Conservation (phyloP, 2,797 vertebrate species). For the Apogon talboti region DNA sequence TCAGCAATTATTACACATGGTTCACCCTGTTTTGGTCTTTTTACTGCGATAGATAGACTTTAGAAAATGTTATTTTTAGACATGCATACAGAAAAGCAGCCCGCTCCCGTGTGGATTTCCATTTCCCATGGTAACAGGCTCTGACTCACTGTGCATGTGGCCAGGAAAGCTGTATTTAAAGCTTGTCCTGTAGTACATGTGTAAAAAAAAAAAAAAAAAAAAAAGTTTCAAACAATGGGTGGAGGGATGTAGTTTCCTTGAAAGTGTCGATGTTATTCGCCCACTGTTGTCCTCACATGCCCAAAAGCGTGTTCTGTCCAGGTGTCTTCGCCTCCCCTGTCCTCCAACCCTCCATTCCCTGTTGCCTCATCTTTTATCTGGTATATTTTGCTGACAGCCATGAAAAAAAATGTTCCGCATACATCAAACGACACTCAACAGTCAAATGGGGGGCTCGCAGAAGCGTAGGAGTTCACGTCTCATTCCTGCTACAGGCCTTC, state of each 20-base stretch:
- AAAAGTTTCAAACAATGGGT: conserved; percentile 2
- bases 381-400: conserved; percentile 58
- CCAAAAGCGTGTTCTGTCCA: conserved; percentile 62
- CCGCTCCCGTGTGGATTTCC: conserved; percentile 16
- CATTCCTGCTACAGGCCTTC: conserved; percentile 61
- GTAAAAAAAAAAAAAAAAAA: conserved; percentile 5
- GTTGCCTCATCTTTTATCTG: conserved; percentile 53
- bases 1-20: conserved; percentile 58
- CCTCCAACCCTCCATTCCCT: conserved; percentile 41
- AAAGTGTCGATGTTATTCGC: conserved; percentile 35
- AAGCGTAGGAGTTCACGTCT: conserved; percentile 66
- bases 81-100: conserved; percentile 15
- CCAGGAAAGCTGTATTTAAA: conserved; percentile 7
- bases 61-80: conserved; percentile 37
- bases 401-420: conserved; percentile 48
- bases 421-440: conserved; percentile 60
- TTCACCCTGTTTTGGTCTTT: conserved; percentile 56
- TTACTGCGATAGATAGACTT: conserved; percentile 43
- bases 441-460: conserved; percentile 48
- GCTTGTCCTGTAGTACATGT: background rate
- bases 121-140: conserved; percentile 6
- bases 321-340: conserved; percentile 43
- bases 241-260: background rate
- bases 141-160: conserved; percentile 1
- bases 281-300: conserved; percentile 33